Evolutionary conservation across 2,797 vertebrate species (phyloP).

Genomic region (Enteromius fasciolatus): DNA sequence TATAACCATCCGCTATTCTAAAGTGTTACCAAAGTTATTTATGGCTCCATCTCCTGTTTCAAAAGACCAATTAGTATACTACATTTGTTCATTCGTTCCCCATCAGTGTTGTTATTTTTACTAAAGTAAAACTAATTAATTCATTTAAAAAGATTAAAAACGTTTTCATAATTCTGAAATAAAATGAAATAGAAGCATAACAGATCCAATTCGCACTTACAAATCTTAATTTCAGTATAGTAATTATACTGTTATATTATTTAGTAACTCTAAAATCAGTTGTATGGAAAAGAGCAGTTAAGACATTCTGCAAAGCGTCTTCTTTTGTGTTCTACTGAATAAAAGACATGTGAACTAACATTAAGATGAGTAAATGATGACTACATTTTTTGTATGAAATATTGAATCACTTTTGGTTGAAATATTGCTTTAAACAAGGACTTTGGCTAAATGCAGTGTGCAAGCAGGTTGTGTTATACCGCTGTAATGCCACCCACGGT

Average conservation of each 20-base stretch:
- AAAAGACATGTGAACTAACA: neutral
- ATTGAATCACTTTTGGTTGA: no score
- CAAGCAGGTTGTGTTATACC: neutral
- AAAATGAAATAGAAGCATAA: neutral
- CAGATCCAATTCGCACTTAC: neutral
- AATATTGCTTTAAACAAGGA: neutral
- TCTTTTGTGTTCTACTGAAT: neutral
- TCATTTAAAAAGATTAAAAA: neutral
- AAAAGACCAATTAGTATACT: neutral
- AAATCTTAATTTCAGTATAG: neutral
- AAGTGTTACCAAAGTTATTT: no score
- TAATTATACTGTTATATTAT: no score
- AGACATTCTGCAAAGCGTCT: conserved; percentile 10
- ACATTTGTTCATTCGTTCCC: neutral
- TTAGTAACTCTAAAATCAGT: neutral
- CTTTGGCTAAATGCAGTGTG: neutral
- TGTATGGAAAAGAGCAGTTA: neutral
- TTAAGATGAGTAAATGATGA: neutral
- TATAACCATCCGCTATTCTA: no score
- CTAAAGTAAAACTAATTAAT: neutral
- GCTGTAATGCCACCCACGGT: neutral
- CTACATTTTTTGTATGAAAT: neutral
- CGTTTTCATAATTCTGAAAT: neutral
- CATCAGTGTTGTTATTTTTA: neutral
- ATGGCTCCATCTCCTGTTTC: no score